phyloP scores from a whole-genome alignment of 2,113 vertebrate species.

The Bufo gargarizans region DNA sequence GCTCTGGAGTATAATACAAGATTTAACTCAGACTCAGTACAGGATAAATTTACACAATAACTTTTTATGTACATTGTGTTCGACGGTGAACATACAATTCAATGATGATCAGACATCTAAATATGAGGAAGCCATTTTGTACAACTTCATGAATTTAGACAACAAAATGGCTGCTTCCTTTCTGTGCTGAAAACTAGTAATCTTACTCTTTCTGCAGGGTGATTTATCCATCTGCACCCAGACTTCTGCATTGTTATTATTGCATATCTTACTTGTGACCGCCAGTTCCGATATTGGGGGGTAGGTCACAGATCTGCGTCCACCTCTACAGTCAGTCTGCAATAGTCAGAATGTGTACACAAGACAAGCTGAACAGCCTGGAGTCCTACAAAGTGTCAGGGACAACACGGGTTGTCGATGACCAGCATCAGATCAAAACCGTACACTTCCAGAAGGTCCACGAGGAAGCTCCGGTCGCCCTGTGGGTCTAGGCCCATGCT shows the following conservation, averaged over 20 bases:
- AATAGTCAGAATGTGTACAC: neutral
- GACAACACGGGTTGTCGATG: conserved; percentile 95
- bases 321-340: neutral
- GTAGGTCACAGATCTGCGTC: neutral
- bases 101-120: neutral
- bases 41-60: neutral
- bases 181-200: neutral
- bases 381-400: conserved; percentile 63
- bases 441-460: conserved; percentile 94
- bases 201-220: neutral
- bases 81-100: neutral
- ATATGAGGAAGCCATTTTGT: neutral
- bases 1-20: too few relatives aligned
- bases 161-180: neutral
- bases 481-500: conserved; percentile 98
- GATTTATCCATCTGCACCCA: neutral
- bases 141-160: neutral
- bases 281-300: neutral
- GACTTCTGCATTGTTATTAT: conserved; percentile 3
- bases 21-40: too few relatives aligned
- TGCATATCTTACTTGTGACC: conserved; percentile 20
- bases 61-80: neutral
- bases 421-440: conserved; percentile 92
- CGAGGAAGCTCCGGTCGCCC: conserved; percentile 90
- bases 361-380: neutral